Conservation (phyloP, 1,140 invertebrate genomes). For the Tetramorium alpestre region DNA sequence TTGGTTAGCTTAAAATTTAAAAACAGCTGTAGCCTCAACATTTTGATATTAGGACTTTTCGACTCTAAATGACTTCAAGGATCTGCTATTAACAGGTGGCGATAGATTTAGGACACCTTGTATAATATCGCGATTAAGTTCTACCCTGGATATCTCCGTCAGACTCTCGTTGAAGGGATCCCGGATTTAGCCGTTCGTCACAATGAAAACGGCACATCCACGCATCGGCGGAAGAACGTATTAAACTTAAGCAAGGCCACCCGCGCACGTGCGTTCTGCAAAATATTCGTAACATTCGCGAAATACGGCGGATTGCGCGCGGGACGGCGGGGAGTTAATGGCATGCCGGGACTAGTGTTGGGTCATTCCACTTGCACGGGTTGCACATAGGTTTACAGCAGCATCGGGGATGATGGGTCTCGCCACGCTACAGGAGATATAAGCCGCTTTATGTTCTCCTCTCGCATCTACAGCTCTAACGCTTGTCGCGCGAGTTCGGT, state of each 20-base stretch:
- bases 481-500: conserved; percentile 42
- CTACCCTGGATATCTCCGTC: neutral
- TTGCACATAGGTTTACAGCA: conserved; percentile 58
- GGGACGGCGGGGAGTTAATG: conserved; percentile 24
- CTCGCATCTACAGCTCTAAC: conserved; percentile 54
- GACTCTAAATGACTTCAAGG: too few species aligned
- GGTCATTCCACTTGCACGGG: conserved; percentile 62
- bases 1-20: too few species aligned
- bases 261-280: neutral
- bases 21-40: too few species aligned
- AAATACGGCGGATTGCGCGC: neutral
- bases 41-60: too few species aligned
- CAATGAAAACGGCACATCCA: neutral
- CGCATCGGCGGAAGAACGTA: conserved; percentile 8
- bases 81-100: too few species aligned
- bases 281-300: conserved; percentile 11
- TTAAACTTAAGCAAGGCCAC: neutral
- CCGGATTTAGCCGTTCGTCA: neutral
- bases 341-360: conserved; percentile 24
- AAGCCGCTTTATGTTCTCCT: conserved; percentile 46
- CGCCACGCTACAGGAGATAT: conserved; percentile 23
- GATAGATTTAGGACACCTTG: too few species aligned
- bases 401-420: conserved; percentile 30
- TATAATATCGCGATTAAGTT: neutral
- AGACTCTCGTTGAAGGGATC: neutral